Evolutionary conservation across 2,888 invertebrate species (phyloP).

Genomic region (Cephus pygmeus): DNA sequence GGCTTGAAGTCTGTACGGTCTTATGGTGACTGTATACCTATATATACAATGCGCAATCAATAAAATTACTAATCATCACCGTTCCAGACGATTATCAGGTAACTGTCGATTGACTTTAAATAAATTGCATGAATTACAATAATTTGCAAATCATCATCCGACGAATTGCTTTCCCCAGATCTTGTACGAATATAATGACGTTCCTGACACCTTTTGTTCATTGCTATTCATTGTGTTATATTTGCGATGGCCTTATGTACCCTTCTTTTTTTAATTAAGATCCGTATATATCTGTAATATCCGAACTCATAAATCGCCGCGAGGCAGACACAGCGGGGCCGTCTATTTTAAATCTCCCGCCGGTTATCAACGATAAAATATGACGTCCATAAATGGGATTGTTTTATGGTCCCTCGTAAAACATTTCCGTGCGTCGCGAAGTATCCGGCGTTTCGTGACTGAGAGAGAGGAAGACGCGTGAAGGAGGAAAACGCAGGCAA

Average conservation of each 20-base stretch:
- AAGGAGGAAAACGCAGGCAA: neutral
- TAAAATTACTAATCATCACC: no score
- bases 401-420: slow-evolving; percentile 5
- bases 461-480: neutral
- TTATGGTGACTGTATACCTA: neutral
- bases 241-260: neutral
- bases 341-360: slow-evolving; percentile 21
- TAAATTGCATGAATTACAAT: neutral
- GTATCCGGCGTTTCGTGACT: neutral
- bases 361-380: slow-evolving; percentile 24
- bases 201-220: neutral
- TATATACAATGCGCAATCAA: neutral
- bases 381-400: slow-evolving; percentile 8
- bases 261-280: slow-evolving; percentile 17
- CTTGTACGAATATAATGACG: neutral
- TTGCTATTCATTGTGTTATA: neutral
- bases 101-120: no score
- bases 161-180: neutral
- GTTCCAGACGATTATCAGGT: no score
- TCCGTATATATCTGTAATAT: slow-evolving; percentile 18
- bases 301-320: slow-evolving; percentile 17
- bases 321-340: slow-evolving; percentile 15
- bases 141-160: neutral
- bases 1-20: neutral
- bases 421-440: slow-evolving; percentile 7